Conservation (phyloP, 2,888 invertebrate genomes). For the Trichopria drosophilae region DNA sequence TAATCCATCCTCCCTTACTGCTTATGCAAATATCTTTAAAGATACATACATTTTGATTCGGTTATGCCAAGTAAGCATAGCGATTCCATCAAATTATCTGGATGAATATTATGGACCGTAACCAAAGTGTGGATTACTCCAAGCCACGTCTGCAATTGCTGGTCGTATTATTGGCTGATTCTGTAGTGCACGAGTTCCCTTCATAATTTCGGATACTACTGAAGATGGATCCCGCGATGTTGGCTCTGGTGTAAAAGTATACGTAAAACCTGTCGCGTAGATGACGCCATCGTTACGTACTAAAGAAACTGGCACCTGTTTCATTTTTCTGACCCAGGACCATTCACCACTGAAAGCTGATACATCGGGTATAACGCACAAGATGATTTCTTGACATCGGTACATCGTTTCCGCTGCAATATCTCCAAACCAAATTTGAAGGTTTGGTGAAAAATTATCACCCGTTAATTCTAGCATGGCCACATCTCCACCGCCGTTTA, state of each 20-base stretch:
- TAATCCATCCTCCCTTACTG: too few relatives aligned
- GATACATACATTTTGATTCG: too few relatives aligned
- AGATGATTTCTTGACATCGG: conserved; percentile 28
- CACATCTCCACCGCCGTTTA: conserved; percentile 24
- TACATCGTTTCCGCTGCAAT: conserved; percentile 72
- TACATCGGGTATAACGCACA: conserved; percentile 31
- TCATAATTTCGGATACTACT: too few relatives aligned
- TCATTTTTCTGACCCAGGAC: conserved; percentile 63
- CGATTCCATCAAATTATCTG: too few relatives aligned
- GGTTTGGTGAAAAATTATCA: conserved; percentile 92
- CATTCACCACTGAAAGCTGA: conserved; percentile 81
- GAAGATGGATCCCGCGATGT: too few relatives aligned
- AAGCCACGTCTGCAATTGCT: too few relatives aligned
- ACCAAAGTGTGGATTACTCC: too few relatives aligned
- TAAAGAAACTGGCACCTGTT: conserved; percentile 91
- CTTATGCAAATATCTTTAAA: too few relatives aligned
- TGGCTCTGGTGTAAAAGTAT: conserved; percentile 99
- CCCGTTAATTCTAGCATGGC: conserved; percentile 88
- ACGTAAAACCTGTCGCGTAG: conserved; percentile 95
- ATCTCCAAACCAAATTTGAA: conserved; percentile 87
- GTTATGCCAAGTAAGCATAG: too few relatives aligned
- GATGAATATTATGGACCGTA: too few relatives aligned
- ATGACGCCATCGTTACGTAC: conserved; percentile 98
- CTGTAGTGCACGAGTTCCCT: too few relatives aligned
- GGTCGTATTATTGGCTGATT: too few relatives aligned